Conservation (phyloP, 2,797 vertebrate genomes). For the Potorous gilbertii region DNA sequence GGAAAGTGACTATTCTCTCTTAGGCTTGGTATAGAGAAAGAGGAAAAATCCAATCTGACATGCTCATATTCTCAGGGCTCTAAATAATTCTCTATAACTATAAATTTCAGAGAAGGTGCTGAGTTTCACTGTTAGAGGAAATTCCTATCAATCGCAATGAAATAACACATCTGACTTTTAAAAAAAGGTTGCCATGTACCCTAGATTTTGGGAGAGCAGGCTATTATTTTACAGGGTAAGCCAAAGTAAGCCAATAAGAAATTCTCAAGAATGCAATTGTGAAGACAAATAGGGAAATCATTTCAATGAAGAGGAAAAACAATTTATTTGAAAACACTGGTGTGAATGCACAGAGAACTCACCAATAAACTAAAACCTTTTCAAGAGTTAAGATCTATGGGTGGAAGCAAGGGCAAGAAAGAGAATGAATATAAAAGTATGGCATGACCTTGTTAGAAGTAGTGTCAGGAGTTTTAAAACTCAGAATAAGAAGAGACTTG, state of each 20-base stretch:
- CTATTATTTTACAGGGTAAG: neutral
- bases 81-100: neutral
- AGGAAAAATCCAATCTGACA: neutral
- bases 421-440: neutral
- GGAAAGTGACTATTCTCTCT: neutral
- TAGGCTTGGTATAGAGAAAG: neutral
- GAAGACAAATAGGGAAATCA: neutral
- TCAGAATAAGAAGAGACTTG: neutral
- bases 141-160: neutral
- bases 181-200: neutral
- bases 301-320: neutral
- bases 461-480: neutral
- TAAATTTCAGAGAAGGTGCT: neutral
- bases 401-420: neutral
- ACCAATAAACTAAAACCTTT: neutral
- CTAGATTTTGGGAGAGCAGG: neutral
- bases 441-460: neutral
- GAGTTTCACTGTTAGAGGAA: neutral
- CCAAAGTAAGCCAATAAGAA: neutral
- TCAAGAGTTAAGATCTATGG: neutral
- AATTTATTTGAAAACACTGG: neutral
- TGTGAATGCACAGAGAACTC: neutral
- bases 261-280: neutral
- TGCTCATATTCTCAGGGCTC: neutral
- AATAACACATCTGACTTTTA: neutral